Percentiles rank a stretch among this genome's conserved stretches.
Conservation (phyloP, 2,888 invertebrate genomes). For the Pocota personata region DNA sequence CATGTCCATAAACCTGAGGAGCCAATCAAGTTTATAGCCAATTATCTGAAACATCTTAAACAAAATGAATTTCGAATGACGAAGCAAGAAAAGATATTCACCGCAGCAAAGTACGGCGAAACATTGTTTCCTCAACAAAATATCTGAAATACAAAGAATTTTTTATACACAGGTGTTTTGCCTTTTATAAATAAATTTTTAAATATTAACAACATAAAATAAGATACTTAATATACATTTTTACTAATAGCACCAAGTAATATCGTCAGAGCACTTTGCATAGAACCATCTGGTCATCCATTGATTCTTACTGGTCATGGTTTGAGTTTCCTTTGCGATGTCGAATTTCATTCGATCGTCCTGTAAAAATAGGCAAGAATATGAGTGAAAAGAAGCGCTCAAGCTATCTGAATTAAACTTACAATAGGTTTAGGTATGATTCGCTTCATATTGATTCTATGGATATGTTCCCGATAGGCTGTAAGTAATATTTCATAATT, state of each 20-base stretch:
- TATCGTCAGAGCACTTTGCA: conserved; percentile 92
- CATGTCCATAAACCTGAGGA: conserved; percentile 53
- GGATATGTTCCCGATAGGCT: conserved; percentile 92
- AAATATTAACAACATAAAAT: background rate
- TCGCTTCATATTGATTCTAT: conserved; percentile 90
- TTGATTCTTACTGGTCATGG: conserved; percentile 87
- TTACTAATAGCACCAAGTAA: conserved; percentile 87
- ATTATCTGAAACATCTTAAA: conserved; percentile 53
- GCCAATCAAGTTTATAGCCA: conserved; percentile 57
- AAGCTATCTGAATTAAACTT: conserved; percentile 51
- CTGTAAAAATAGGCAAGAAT: conserved; percentile 68
- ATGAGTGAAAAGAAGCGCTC: background rate
- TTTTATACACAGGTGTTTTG: background rate
- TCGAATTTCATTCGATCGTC: conserved; percentile 77
- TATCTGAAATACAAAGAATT: background rate
- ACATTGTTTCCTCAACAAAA: conserved; percentile 14
- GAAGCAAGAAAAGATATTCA: conserved; percentile 29
- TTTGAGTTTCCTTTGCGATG: conserved; percentile 82
- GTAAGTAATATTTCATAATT: conserved; percentile 85
- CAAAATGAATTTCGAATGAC: conserved; percentile 49
- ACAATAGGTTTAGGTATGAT: conserved; percentile 90
- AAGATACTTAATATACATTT: background rate
- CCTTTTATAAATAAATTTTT: background rate
- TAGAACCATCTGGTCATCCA: conserved; percentile 93
- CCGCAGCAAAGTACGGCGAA: conserved; percentile 32